Conservation (phyloP, 1,140 invertebrate genomes). For the Choristoneura fumiferana region DNA sequence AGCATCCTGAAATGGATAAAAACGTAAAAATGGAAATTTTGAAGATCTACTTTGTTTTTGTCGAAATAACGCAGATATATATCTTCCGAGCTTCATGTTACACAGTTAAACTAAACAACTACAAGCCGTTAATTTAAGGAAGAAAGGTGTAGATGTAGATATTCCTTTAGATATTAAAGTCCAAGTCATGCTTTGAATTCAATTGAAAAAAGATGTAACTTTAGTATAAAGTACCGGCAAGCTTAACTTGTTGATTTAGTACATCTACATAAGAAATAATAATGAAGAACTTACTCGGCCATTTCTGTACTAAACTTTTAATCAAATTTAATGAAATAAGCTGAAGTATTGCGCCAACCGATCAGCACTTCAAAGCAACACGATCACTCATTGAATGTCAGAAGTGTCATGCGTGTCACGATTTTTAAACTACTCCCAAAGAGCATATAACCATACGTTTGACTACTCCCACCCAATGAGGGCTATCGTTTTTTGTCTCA, state of each 20-base stretch:
- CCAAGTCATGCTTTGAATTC: neutral
- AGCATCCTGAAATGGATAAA: too few species aligned
- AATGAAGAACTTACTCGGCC: conserved; percentile 8
- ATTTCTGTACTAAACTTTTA: neutral
- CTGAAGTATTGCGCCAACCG: neutral
- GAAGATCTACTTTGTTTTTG: too few species aligned
- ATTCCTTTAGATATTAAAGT: neutral
- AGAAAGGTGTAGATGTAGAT: too few species aligned
- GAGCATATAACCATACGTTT: too few species aligned
- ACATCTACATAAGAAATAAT: neutral
- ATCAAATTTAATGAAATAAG: neutral
- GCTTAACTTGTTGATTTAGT: neutral
- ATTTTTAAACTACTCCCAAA: neutral
- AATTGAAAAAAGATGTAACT: neutral
- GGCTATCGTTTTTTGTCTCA: too few species aligned
- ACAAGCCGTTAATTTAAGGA: too few species aligned
- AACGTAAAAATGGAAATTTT: too few species aligned
- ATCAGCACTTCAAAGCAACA: neutral
- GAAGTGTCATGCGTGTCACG: conserved; percentile 4
- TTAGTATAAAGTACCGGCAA: too few species aligned
- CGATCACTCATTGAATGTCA: conserved; percentile 1
- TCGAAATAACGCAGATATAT: too few species aligned
- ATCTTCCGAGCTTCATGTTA: too few species aligned
- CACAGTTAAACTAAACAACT: too few species aligned
- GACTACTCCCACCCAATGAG: too few species aligned